These are phyloP conservation scores for Ornithorhynchus anatinus DNA, from an alignment of 2,113 vertebrate species.

Conservation along the genomic window DNA sequence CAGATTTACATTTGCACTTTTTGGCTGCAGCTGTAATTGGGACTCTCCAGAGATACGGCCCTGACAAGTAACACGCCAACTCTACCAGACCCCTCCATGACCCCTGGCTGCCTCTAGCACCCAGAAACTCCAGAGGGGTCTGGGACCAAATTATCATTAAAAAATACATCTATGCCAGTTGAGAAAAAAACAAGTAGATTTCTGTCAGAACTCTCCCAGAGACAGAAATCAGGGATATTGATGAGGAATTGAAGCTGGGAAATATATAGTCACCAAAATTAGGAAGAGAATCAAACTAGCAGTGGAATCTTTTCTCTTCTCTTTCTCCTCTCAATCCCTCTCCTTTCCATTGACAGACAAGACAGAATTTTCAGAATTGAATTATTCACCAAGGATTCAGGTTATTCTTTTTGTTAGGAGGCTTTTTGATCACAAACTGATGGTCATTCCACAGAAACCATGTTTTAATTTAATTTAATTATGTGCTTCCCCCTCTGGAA, in stretches of 20 bases:
- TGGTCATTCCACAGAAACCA: too few species aligned
- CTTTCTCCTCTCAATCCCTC: too few species aligned
- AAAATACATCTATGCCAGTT: conserved; percentile 20
- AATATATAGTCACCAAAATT: too few species aligned
- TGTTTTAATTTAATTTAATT: too few species aligned
- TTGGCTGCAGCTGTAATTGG: conserved; percentile 17
- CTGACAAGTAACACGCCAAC: conserved; percentile 43
- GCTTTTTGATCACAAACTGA: too few species aligned
- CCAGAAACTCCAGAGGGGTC: conserved; percentile 16
- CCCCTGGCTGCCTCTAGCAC: background rate
- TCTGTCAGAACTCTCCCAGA: background rate
- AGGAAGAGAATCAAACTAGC: too few species aligned
- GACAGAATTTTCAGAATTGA: too few species aligned
- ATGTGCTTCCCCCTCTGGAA: too few species aligned
- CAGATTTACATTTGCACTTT: conserved; percentile 37
- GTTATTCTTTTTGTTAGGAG: too few species aligned
- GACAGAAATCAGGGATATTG: background rate
- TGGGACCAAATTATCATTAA: conserved; percentile 40
- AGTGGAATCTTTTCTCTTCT: too few species aligned
- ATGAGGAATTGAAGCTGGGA: background rate
- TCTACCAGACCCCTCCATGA: conserved; percentile 2
- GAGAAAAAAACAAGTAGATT: conserved; percentile 3
- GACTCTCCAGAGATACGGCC: conserved; percentile 7
- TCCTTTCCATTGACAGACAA: too few species aligned
- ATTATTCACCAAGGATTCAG: too few species aligned